Conservation (phyloP, 2,113 vertebrate genomes). For the Dermatemys mawii region DNA sequence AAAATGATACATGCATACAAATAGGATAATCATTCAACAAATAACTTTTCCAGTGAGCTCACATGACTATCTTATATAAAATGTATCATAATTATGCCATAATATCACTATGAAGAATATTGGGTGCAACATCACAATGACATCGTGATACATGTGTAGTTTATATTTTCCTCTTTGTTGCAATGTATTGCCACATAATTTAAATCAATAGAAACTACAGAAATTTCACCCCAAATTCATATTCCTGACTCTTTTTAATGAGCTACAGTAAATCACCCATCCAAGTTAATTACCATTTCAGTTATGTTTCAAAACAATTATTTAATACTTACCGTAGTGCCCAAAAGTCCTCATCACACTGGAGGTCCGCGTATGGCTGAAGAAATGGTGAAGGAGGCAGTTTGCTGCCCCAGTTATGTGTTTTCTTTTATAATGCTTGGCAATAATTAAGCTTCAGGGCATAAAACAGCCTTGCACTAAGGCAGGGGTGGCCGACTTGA, state of each 20-base stretch:
- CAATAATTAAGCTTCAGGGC: too few relatives aligned
- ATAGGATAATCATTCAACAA: too few relatives aligned
- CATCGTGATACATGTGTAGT: not conserved
- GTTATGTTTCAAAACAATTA: not conserved
- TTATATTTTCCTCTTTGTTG: rapidly evolving
- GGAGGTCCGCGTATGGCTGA: too few relatives aligned
- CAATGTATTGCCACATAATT: not conserved
- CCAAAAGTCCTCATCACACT: not conserved
- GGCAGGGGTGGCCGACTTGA: too few relatives aligned
- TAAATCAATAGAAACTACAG: not conserved
- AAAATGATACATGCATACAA: too few relatives aligned
- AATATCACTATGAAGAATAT: too few relatives aligned
- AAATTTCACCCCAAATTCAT: not conserved
- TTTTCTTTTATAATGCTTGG: not conserved
- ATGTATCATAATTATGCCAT: too few relatives aligned
- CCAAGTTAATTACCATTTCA: not conserved
- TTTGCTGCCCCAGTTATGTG: not conserved
- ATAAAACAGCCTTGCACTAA: too few relatives aligned
- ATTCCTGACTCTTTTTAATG: too few relatives aligned
- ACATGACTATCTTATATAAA: too few relatives aligned
- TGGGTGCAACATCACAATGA: not conserved
- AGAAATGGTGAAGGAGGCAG: not conserved
- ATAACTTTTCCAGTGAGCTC: too few relatives aligned
- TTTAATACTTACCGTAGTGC: not conserved
- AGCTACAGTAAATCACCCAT: not conserved